Base-by-base conservation (phyloP, 2,888 invertebrate species). In the Diplolepis rosae region DNA sequence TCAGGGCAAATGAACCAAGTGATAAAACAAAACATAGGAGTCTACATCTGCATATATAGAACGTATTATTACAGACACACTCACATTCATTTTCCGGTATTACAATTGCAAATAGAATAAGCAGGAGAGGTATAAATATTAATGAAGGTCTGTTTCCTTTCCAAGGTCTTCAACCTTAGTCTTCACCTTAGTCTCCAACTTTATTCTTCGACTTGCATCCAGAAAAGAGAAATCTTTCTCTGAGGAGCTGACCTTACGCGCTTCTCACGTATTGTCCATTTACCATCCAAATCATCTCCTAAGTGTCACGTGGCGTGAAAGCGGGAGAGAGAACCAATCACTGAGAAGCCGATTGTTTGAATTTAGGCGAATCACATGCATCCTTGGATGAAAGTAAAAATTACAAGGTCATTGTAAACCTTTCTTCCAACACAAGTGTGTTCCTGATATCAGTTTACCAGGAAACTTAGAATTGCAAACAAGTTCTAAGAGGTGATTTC, bases 21-120 rank as follows among this genome's bases (percentile, higher is more conserved):
- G 72, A 72, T 74, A 74, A 76, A 77, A 77, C 76, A 76, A 74
- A 74, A 77, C 72, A 71, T 72, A 77, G 71, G 70, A 74, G 51
- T 68, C 72, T 74, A 72, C 73, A 77, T 76, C 77, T 77, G 77
- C 77, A 79, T 79, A 78, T 76, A 79, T 77, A 79, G 78, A 73
- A 73, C 72, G 73, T 77, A 77, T 78, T 79, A 81, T 79, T 80
- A 76, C 77, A 69, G 66, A 73, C 77, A 77, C 79, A 79, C 77
- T 82, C 74, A 76, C 78, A 75, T 79, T 78, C 80, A 77, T 81
- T 79, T 76, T 72, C 52, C 66, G 51, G 68, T 79, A 84, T 84
- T 85, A 84, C 83, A 80, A 84, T 84, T 84, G 84, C 84, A 85
- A 84, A 85, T 84, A 82, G 79, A 84, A 84, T 84, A 83, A 84